Base-by-base conservation (phyloP, 2,888 invertebrate species). In the Aporophyla nigra region DNA sequence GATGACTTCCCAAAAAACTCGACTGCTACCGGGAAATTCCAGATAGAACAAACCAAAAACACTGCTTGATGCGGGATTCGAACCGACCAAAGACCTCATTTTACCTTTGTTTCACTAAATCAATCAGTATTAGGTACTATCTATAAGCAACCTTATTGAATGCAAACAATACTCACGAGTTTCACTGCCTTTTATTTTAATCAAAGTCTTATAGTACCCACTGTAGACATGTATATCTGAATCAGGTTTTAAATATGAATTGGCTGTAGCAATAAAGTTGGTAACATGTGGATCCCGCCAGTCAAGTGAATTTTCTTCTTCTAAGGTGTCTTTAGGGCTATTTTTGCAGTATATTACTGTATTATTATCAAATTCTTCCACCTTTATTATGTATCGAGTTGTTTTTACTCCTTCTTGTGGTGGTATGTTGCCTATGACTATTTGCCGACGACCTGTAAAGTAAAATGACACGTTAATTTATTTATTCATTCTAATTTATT, bases 331-430 rank as follows among this genome's bases (percentile, higher is more conserved):
- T 1, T 33, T 33, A 33, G 33, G 33, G 33, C 21, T 4, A 5
- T 7, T 40, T 2, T 3, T 1, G 46, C 77, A 78, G 14, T 40
- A 62, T 14, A 69, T 53, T 19, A 4, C 10, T 27, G 56, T 54
- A 9, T 63, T n/a, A 27, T 58, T 43, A 24, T 79, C 79, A 78
- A 79, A 68, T 12, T 19, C 16, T 78, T 79, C 78, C 40, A 68
- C 24, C 6, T 7, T 21, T 24, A 79, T 9, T 1, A 1, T 33
- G 3, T 49, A 78, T 9, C 21, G 1, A n/a, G 51, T 40, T 27
- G 0, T 46, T 9, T 19, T 5, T 0, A n/a, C n/a, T 1, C 4
- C 4, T n/a, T 0, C 1, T 33, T 24, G 65, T 16, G 10, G 0
- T 4, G 53, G 51, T 61, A 76, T 65, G 0, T 9, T 1, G 19